phyloP scores from a whole-genome alignment of 2,113 vertebrate species.

The Rhabdomys dilectus region DNA sequence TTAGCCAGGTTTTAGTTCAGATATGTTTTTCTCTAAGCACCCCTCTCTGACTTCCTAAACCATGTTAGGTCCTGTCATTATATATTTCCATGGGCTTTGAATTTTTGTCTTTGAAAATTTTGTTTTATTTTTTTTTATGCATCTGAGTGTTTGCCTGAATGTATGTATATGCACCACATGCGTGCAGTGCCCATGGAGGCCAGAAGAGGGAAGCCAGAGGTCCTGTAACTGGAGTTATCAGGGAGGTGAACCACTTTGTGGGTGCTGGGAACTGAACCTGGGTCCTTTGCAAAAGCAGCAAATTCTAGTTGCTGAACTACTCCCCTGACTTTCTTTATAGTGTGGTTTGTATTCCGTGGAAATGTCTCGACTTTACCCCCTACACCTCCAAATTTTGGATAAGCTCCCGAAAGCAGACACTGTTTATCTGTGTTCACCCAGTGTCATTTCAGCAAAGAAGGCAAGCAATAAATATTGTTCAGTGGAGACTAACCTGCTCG shows the following conservation, averaged over 20 bases:
- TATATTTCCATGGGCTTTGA: not conserved
- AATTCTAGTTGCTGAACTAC: not conserved
- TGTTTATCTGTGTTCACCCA: not conserved
- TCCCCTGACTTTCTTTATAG: not conserved
- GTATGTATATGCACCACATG: not conserved
- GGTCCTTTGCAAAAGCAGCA: not conserved
- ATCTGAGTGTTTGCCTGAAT: not conserved
- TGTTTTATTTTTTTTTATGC: not conserved
- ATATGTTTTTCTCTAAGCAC: not conserved
- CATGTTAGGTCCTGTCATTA: not conserved
- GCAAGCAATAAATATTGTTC: not conserved
- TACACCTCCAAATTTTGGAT: not conserved
- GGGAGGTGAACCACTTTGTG: not conserved
- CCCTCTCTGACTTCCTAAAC: not conserved
- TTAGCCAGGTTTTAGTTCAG: conserved; percentile 14
- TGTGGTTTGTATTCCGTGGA: not conserved
- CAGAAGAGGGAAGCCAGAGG: not conserved
- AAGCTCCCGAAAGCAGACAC: not conserved
- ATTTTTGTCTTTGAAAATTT: conserved; percentile 12
- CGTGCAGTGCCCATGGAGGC: not conserved
- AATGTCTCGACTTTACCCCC: not conserved
- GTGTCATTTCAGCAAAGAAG: not conserved
- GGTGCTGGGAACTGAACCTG: not conserved
- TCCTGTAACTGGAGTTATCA: not conserved
- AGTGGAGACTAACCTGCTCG: not conserved